Evolutionary conservation across 2,888 invertebrate genomes (phyloP).

Genomic region (Rhagophthalmus giganteus): DNA sequence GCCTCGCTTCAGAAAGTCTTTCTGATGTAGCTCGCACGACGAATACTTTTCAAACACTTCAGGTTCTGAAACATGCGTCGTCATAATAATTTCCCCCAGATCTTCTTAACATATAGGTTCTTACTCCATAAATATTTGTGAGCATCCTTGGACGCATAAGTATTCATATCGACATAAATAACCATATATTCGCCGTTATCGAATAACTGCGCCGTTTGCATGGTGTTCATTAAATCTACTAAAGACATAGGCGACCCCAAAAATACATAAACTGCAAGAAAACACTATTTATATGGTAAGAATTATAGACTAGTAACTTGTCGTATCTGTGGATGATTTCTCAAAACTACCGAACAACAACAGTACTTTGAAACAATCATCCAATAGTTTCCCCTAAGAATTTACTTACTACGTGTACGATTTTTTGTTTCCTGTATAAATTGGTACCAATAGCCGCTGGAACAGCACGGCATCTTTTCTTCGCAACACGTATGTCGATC

Average conservation of each 20-base stretch:
- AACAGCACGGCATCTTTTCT: constrained; percentile 74
- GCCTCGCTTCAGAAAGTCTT: constrained; percentile 69
- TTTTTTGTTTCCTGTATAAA: constrained; percentile 84
- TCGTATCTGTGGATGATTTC: too few species aligned
- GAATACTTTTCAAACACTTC: constrained; percentile 61
- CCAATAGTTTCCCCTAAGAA: too few species aligned
- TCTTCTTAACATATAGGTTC: too few species aligned
- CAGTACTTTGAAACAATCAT: too few species aligned
- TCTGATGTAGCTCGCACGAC: constrained; percentile 64
- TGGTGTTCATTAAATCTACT: constrained; percentile 87
- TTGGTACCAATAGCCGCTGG: constrained; percentile 79
- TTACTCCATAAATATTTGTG: constrained; percentile 81
- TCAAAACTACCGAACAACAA: too few species aligned
- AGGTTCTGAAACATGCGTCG: constrained; percentile 53
- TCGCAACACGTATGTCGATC: constrained; percentile 79
- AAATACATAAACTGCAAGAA: constrained; percentile 87
- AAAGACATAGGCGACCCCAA: constrained; percentile 84
- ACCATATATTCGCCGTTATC: constrained; percentile 94
- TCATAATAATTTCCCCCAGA: not conserved
- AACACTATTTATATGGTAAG: constrained; percentile 32
- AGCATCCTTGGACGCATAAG: constrained; percentile 75
- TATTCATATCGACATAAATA: constrained; percentile 91
- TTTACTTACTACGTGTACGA: constrained; percentile 77
- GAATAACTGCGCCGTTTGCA: constrained; percentile 86
- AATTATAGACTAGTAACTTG: too few species aligned